Base-by-base conservation (phyloP, 1,140 invertebrate genomes). In the Drosophila sechellia region DNA sequence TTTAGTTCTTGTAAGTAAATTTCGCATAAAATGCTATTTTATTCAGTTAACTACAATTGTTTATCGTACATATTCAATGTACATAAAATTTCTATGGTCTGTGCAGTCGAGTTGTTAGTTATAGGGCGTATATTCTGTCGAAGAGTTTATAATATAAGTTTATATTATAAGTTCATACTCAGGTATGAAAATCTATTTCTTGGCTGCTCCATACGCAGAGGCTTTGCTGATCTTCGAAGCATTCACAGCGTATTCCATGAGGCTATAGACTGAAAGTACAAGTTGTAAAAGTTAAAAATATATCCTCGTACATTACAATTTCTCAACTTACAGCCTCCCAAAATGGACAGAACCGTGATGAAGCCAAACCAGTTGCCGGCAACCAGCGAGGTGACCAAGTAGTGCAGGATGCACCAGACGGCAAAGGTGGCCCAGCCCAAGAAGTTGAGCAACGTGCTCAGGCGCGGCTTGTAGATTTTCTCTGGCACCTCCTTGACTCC, bases 211-310 rank as follows among this genome's bases (percentile, higher is more conserved):
- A 90, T 97, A 97, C 8, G 95, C 95, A 20, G 96, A 97, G 5
- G 60, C 79, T 90, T 97, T 96, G 79, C 95, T 96, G 73, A 97
- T 97, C 91, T 97, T 96, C 0, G 96, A 96, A 94, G 96, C 95
- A 79, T 95, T 95, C 65, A 97, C 96, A 22, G 96, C 95, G 93
- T 96, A 95, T 75, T 95, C 94, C 92, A 97, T 94, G 17, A 97
- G 92, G 34, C 95, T 87, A 81, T 95, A 96, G 93, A 97, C 96
- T 97, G 94, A 57, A 95, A 72, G 92, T 85, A 37, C 60, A 35
- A 34, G 3, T 46, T 40, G 6, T 1, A 34, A 43, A 39, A 31
- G 31, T 20, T 12, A 17, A 17, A 5, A 6, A 2, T 11, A 1
- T 13, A 1, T 5, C 10, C 11, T 37, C 35, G 25, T 17, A 46